phyloP scores from a whole-genome alignment of 1,140 invertebrate genomes.

The Zelostemma sp. region DNA sequence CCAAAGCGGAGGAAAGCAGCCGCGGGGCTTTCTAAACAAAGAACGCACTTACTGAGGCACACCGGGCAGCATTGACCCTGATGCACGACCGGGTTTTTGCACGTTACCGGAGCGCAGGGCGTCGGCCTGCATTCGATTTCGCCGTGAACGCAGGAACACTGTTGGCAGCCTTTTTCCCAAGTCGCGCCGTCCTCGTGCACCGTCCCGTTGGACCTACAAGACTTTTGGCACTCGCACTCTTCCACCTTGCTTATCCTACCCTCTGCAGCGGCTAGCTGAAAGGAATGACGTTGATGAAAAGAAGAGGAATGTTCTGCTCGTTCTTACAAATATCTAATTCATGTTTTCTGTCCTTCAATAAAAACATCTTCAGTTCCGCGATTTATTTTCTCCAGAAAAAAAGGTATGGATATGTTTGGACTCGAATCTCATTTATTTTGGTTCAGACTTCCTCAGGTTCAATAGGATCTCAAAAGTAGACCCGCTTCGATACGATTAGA shows the following conservation, averaged over 20 bases:
- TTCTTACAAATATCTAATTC: no score
- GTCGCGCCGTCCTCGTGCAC: slow-evolving; percentile 84
- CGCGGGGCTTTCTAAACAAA: slow-evolving; percentile 21
- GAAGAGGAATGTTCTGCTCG: background rate
- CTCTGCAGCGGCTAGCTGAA: slow-evolving; percentile 84
- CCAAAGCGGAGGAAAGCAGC: slow-evolving; percentile 15
- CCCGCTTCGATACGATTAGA: no score
- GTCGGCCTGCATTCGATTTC: slow-evolving; percentile 83
- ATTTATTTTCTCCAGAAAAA: no score
- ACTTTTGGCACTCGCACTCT: slow-evolving; percentile 91
- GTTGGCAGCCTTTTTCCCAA: slow-evolving; percentile 85
- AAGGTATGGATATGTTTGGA: no score
- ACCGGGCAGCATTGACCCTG: slow-evolving; percentile 87
- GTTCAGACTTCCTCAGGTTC: no score
- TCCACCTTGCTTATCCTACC: slow-evolving; percentile 81
- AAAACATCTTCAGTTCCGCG: no score
- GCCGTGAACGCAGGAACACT: slow-evolving; percentile 87
- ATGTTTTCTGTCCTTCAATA: no score
- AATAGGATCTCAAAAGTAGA: no score
- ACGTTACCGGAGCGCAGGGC: slow-evolving; percentile 80
- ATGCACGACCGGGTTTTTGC: slow-evolving; percentile 83
- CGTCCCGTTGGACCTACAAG: slow-evolving; percentile 84
- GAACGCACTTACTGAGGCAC: slow-evolving; percentile 82
- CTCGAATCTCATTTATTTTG: no score
- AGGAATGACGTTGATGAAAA: slow-evolving; percentile 61